These are phyloP conservation scores for Gymnocypris eckloni DNA, from an alignment of 2,797 vertebrate species.

Conservation along the genomic window DNA sequence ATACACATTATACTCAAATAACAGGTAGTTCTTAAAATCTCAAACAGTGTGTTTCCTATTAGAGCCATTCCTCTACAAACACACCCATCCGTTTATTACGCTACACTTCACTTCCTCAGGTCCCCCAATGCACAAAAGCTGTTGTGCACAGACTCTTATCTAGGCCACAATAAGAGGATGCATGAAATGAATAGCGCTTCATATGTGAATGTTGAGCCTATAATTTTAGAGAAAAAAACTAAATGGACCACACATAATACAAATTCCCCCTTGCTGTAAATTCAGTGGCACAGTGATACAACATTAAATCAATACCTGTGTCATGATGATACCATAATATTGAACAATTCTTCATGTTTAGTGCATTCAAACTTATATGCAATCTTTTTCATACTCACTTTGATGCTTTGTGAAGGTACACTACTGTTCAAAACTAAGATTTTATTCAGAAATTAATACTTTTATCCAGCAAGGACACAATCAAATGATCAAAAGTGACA, in stretches of 20 bases:
- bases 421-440: background rate
- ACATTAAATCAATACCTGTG: background rate
- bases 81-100: conserved; percentile 24
- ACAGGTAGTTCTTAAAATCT: background rate
- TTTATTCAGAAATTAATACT: background rate
- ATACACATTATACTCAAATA: background rate
- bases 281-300: background rate
- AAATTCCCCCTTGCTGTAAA: background rate
- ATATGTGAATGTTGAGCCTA: background rate
- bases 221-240: background rate
- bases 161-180: background rate
- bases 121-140: conserved; percentile 14
- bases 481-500: background rate
- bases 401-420: background rate
- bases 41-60: background rate
- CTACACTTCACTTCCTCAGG: conserved; percentile 3
- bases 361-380: background rate
- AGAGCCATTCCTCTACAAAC: conserved; percentile 4
- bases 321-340: background rate
- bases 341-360: background rate
- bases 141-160: background rate
- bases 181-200: background rate
- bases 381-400: background rate
- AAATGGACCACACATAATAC: background rate
- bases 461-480: background rate